Evolutionary conservation across 2,113 vertebrate species (phyloP).

Genomic region (Otolemur garnettii): DNA sequence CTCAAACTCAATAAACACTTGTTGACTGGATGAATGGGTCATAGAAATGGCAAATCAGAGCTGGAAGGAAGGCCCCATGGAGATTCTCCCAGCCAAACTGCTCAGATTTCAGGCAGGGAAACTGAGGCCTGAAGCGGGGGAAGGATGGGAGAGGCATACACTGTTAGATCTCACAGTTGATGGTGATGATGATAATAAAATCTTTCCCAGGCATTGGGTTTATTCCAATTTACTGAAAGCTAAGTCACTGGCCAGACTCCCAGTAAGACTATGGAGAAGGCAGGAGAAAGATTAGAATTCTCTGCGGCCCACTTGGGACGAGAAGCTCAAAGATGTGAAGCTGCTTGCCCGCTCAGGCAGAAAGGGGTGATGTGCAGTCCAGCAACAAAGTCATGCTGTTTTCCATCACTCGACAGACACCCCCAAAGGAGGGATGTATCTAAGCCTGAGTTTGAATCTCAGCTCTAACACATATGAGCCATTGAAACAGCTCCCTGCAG

Average conservation of each 20-base stretch:
- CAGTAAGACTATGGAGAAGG: background rate
- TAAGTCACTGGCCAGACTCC: background rate
- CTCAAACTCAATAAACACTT: conserved; percentile 82
- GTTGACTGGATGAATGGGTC: conserved; percentile 83
- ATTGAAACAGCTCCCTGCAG: background rate
- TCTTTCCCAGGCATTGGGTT: background rate
- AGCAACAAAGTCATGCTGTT: background rate
- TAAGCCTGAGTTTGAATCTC: background rate
- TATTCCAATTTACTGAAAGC: background rate
- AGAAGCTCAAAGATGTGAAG: background rate
- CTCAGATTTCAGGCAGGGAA: conserved; percentile 73
- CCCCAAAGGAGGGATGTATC: background rate
- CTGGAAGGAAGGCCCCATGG: conserved; percentile 53
- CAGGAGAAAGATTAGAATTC: background rate
- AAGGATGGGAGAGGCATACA: background rate
- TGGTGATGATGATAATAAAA: background rate
- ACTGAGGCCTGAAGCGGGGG: conserved; percentile 69
- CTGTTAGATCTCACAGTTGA: background rate
- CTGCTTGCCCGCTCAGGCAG: background rate
- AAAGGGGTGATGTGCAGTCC: background rate
- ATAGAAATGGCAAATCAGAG: conserved; percentile 73
- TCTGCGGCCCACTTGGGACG: background rate
- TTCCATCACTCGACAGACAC: background rate
- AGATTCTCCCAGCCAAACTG: conserved; percentile 39
- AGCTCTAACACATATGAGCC: background rate